A percentile compares a stretch with the other conserved stretches of the same genome.
phyloP scores from a whole-genome alignment of 2,113 vertebrate genomes.

The Porphyrio hochstetteri region DNA sequence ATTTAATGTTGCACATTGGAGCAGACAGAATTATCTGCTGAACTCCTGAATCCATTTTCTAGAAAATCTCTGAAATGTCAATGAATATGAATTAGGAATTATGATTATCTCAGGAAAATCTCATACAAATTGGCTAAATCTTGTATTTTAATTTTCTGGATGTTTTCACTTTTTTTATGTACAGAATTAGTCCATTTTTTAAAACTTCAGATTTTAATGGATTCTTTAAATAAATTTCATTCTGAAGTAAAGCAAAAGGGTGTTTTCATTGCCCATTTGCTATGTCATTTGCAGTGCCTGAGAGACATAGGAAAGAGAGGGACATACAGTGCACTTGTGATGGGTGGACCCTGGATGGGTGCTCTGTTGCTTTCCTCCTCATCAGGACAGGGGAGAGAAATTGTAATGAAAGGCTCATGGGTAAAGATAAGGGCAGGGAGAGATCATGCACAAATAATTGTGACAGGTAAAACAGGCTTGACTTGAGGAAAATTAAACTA shows the following conservation, averaged over 20 bases:
- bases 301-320: neutral
- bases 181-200: neutral
- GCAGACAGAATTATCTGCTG: neutral
- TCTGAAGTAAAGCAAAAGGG: neutral
- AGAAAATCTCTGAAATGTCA: neutral
- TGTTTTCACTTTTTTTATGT: neutral
- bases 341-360: no score
- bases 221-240: neutral
- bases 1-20: neutral
- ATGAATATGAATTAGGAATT: neutral
- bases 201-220: neutral
- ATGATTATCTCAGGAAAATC: neutral
- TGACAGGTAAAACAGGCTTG: no score
- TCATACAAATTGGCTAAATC: neutral
- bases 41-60: neutral
- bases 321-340: neutral
- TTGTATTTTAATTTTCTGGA: neutral
- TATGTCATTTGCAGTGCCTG: neutral
- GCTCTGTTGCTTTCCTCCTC: no score
- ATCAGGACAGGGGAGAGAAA: no score
- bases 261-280: neutral
- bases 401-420: no score
- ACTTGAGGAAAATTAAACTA: no score
- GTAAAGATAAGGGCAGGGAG: no score
- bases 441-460: no score